A percentile compares a stretch with the other conserved stretches of the same genome.
Evolutionary conservation across 2,888 invertebrate species (phyloP).

Genomic region (Ernsta delagoae): DNA sequence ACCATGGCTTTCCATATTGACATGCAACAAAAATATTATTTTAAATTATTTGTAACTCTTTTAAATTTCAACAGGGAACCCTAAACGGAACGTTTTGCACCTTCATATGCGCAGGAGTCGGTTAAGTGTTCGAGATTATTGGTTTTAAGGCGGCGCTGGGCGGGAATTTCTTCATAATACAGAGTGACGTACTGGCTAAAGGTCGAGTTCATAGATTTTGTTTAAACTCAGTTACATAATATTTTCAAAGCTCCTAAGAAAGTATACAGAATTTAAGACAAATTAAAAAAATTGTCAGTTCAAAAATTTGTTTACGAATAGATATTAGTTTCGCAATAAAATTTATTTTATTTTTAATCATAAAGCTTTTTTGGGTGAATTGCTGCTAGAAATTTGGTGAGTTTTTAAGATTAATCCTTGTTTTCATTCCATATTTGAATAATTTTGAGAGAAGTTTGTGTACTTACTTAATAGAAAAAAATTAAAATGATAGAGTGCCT

Average conservation of each 20-base stretch:
- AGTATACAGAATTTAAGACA: not conserved
- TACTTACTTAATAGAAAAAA: too few relatives aligned
- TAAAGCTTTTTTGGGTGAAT: too few relatives aligned
- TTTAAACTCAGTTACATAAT: not conserved
- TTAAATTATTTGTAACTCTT: too few relatives aligned
- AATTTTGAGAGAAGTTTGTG: too few relatives aligned
- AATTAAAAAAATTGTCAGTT: not conserved
- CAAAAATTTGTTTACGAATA: not conserved
- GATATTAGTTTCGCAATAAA: too few relatives aligned
- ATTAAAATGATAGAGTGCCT: too few relatives aligned
- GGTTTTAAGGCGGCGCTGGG: slow-evolving; percentile 25
- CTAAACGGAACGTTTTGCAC: not conserved
- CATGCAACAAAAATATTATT: too few relatives aligned
- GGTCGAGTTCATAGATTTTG: slow-evolving; percentile 13
- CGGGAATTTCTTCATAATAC: slow-evolving; percentile 18
- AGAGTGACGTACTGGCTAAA: slow-evolving; percentile 21
- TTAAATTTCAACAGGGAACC: not conserved
- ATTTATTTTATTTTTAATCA: too few relatives aligned
- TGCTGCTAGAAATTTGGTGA: too few relatives aligned
- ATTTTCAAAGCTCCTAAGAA: not conserved
- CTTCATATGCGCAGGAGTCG: slow-evolving; percentile 10
- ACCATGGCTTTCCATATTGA: too few relatives aligned
- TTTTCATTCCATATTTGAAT: too few relatives aligned
- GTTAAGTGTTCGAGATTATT: slow-evolving; percentile 10
- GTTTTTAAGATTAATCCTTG: too few relatives aligned